A percentile compares a stretch with the other conserved stretches of the same genome.
phyloP scores from a whole-genome alignment of 2,797 vertebrate species.

The Siniperca scherzeri region DNA sequence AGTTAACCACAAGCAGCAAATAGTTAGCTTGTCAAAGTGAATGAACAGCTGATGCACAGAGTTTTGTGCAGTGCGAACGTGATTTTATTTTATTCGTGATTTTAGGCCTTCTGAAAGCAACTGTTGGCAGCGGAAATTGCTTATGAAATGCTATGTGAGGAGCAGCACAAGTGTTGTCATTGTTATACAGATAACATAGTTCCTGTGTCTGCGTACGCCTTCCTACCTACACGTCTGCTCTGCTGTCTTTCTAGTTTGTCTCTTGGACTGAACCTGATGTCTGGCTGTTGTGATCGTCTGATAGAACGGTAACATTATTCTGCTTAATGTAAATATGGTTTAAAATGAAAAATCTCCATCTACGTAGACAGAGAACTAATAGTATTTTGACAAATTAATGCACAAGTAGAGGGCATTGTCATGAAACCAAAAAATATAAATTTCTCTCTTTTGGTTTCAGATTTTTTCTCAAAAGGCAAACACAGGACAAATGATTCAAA shows the following conservation, averaged over 20 bases:
- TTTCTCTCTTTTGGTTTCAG: not conserved
- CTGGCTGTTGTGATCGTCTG: no score
- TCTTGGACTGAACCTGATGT: not conserved
- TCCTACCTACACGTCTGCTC: not conserved
- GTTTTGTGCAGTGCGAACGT: no score
- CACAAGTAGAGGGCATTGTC: not conserved
- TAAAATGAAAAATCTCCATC: no score
- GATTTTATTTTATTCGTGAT: not conserved
- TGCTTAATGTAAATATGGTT: no score
- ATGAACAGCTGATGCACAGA: not conserved
- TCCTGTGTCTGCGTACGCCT: not conserved
- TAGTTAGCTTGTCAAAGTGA: not conserved
- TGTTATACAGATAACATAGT: no score
- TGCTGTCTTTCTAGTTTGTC: not conserved
- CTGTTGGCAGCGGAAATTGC: not conserved
- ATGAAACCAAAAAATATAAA: not conserved
- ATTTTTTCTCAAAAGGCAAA: not conserved
- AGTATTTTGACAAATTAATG: not conserved
- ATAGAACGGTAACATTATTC: no score
- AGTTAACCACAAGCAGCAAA: not conserved
- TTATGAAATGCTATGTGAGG: not conserved
- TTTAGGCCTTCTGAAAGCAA: not conserved
- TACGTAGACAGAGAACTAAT: no score
- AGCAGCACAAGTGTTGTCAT: not conserved
- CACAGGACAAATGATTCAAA: not conserved